Conservation (phyloP, 2,888 invertebrate genomes). For the Syrphus vitripennis region DNA sequence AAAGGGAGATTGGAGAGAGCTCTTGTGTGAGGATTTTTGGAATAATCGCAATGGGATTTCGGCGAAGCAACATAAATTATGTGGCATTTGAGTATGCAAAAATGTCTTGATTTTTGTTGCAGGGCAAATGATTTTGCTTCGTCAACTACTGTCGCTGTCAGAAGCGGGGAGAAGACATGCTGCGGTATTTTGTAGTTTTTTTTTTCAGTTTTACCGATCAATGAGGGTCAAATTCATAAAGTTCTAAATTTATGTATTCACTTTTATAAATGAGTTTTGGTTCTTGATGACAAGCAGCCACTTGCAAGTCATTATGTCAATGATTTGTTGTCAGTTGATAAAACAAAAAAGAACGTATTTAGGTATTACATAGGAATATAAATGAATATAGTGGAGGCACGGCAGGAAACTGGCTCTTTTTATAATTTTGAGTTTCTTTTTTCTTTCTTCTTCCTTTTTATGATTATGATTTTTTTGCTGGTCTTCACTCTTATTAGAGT, state of each 20-base stretch:
- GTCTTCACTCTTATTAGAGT: not conserved
- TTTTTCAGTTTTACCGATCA: not conserved
- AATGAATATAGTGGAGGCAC: not conserved
- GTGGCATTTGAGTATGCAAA: conserved; percentile 23
- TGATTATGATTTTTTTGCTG: not conserved
- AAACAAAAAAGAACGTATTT: not conserved
- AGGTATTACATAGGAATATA: not conserved
- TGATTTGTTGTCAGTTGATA: not conserved
- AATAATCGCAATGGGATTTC: conserved; percentile 14
- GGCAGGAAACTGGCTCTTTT: not conserved
- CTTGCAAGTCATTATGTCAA: conserved; percentile 10
- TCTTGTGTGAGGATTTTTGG: not conserved
- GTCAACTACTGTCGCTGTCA: not conserved
- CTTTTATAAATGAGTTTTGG: not conserved
- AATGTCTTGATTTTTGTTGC: not conserved
- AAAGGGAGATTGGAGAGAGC: not conserved
- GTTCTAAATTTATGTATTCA: conserved; percentile 26
- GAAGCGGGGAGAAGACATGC: too few relatives aligned
- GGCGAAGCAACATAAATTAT: conserved; percentile 19
- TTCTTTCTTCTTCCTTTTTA: not conserved
- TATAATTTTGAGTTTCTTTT: not conserved
- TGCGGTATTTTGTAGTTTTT: not conserved
- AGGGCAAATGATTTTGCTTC: not conserved
- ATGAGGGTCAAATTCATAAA: conserved; percentile 66
- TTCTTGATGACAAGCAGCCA: not conserved